Evolutionary conservation across 2,113 vertebrate species (phyloP), one percentile per base, ranked within the genome.

Genomic region (Cyprinodon variegatus): DNA sequence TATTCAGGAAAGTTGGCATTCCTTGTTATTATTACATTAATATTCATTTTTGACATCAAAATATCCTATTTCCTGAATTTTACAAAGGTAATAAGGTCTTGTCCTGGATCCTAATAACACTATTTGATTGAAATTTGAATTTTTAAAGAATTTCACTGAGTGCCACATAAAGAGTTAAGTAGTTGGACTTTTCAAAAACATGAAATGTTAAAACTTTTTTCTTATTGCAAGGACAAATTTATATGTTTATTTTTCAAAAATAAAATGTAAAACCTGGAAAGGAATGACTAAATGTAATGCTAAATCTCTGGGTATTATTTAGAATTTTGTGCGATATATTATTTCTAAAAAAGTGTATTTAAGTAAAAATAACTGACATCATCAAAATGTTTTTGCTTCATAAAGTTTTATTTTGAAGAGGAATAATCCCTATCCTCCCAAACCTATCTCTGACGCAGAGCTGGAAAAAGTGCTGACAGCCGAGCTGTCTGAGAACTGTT

Each of bases 361-460:
- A n/a, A 53, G 17, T 41, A 43, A 2, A 11, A 53, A 57, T 39
- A n/a, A 12, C 11, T 70, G 20, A 39, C 11, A n/a, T 12, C 36
- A 38, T 7, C 3, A 5, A 0, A 36, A n/a, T 20, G 36, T 59
- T 57, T 57, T 39, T 4, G 20, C 22, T 59, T 2, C 7, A 0
- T 0, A 20, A 13, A 0, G 3, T 79, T 89, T 86, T 90, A 90
- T 84, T 86, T 74, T 84, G 86, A 86, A 82, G n/a, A 63, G n/a
- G 11, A 11, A 0, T 2, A 0, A 17, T 37, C 12, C 3, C 13
- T 48, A 13, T 61, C 41, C 41, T 84, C 76, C 70, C 37, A 3
- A 8, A 1, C 13, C 13, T 43, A 11, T 10, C 2, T 41, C 2
- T 86, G 74, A 83, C 72, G 46, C 64, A 43, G 41, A 50, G 36